Evolutionary conservation across 92 coral and sea anemone species (phyloP), one percentile per base, ranked within the genome.

Genomic region (Zoanthus sociatus): DNA sequence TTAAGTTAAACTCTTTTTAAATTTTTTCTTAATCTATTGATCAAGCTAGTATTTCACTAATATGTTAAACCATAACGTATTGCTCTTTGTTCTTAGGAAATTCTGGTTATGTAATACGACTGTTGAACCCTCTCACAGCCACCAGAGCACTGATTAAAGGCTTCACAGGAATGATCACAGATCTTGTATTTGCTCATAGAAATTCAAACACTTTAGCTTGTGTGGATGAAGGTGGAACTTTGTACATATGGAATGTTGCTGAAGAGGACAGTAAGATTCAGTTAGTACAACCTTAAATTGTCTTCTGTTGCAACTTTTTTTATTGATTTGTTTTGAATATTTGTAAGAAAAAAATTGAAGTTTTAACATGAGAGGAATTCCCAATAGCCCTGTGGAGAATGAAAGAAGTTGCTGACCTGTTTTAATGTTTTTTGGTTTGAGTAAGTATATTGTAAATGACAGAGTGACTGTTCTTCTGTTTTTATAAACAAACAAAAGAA

Each of bases 151-250:
- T 97, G 71, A 93, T 97, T 74, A 97, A 97, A 74, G 98, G 98
- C 50, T 97, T 97, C 77, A 88, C 90, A 46, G 99, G 99, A 21
- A 92, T 91, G 77, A 92, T 97, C 32, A 93, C 96, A 79, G 99
- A 97, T 86, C 71, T 95, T 90, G 93, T 98, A 1, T 97, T 97
- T 87, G 92, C 98, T 8, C 99, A 97, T 92, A 78, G 89, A 74
- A 92, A 94, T 37, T 97, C 99, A 54, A 88, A 91, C 79, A 92
- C 87, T 1, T 89, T 97, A 71, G 99, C 99, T 0, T 95, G 99
- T 82, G 94, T 93, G 51, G 99, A 97, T 73, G 95, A 96, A 71
- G 98, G 98, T 55, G 99, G 99, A 8, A 94, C 95, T 88, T 91
- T 97, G 68, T 97, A 90, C 78, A 91, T 97, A 76, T 97, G 99